Evolutionary conservation across 2,113 vertebrate species (phyloP), one percentile per base, ranked within the genome.

Genomic region (Aramus guarauna): DNA sequence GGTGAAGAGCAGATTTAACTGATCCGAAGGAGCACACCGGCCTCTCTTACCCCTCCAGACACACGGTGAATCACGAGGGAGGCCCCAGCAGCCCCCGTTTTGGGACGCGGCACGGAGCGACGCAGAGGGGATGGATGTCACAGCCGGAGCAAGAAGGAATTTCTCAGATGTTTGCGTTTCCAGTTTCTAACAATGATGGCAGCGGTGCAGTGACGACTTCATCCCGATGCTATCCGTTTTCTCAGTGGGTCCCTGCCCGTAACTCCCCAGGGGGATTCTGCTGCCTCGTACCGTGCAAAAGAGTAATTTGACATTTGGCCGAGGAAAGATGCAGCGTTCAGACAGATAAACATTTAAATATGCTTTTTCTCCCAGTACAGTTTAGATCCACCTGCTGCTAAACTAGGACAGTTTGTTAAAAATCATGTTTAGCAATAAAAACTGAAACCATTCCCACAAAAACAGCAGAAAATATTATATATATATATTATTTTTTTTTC

Each of bases 21-120:
- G 11, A 80, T 12, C 23, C 74, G 64, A 55, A 59, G 34, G 80
- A 92, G 56, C 29, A 52, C 21, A 5, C 3, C 24, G 63, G 56
- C 53, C 56, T 82, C 13, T 34, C 63, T 63, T 29, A 37, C 20
- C 26, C 72, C 15, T 15, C 37, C 56, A 63, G 20, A 37, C 12
- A 45, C 22, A 24, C 17, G 1, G 0, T 32, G 71, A 83, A 88
- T 76, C 18, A 27, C 0, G 15, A 39, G 15, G 1, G 3, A 52
- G 26, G 34, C 9, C 45, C 62, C 62, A 47, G 64, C 36, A 63
- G 77, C 4, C 39, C 58, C 47, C 1, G 0, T 12, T 45, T 60
- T 7, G 13, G 47, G 37, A 55, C 14, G 12, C 2, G 6, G 50
- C 4, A 2, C 2, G 15, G 55, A 53, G 50, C 2, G 0, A 27